These are phyloP conservation scores for Thalassophryne amazonica DNA, from an alignment of 2,797 vertebrate genomes.

Conservation along the genomic window DNA sequence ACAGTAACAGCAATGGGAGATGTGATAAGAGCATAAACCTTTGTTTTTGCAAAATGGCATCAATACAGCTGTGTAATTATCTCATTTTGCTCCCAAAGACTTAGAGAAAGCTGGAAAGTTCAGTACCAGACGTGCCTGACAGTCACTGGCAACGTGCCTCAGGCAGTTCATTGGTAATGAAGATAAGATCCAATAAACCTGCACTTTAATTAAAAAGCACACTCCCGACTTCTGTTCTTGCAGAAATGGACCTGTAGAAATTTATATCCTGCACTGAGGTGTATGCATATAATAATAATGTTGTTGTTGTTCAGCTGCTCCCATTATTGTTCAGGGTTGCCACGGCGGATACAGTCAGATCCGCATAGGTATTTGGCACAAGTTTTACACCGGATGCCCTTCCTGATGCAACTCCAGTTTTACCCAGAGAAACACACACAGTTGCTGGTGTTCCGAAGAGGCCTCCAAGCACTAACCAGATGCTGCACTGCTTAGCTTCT, in stretches of 20 bases:
- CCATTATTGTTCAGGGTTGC: too few species aligned
- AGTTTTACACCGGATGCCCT: too few species aligned
- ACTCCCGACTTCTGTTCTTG: constrained; percentile 2
- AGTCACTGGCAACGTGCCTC: constrained; percentile 3
- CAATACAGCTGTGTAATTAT: constrained; percentile 6
- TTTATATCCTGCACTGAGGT: too few species aligned
- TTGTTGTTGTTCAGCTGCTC: too few species aligned
- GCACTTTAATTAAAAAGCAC: constrained; percentile 36
- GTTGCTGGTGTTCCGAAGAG: too few species aligned
- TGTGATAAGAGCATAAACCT: not conserved
- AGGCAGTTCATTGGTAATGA: constrained; percentile 17
- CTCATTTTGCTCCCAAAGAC: not conserved
- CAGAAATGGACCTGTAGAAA: not conserved
- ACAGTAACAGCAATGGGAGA: not conserved
- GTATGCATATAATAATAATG: too few species aligned
- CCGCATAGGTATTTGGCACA: too few species aligned
- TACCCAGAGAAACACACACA: too few species aligned
- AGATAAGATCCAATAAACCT: constrained; percentile 25
- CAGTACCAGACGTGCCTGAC: not conserved
- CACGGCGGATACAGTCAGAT: too few species aligned
- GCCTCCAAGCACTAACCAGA: too few species aligned
- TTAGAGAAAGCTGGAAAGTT: not conserved
- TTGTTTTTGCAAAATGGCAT: constrained; percentile 5
- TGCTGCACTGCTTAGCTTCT: too few species aligned
- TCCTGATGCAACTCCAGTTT: too few species aligned